Evolutionary conservation across 92 coral and sea anemone genomes (phyloP).

Genomic region (Heteractis magnifica): DNA sequence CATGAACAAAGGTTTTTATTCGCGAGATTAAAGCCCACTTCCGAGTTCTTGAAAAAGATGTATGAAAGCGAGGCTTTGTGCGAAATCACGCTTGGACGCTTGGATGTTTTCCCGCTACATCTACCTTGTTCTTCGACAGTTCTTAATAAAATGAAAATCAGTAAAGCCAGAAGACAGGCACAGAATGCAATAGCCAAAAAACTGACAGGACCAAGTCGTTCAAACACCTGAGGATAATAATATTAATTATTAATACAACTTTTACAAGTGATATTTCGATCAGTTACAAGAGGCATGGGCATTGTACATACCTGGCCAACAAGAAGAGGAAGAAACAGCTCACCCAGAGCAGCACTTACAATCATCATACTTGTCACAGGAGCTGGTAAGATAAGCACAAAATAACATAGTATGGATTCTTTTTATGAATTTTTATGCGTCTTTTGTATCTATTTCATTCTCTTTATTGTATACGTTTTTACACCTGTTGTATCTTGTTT

Average conservation of each 20-base stretch:
- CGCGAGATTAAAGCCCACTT: too few relatives aligned
- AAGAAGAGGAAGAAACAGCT: constrained; percentile 75
- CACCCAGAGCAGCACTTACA: constrained; percentile 94
- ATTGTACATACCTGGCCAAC: constrained; percentile 74
- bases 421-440: too few relatives aligned
- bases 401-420: neutral
- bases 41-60: too few relatives aligned
- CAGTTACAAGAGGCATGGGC: too few relatives aligned
- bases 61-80: too few relatives aligned
- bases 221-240: constrained; percentile 67
- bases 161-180: constrained; percentile 82
- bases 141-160: constrained; percentile 79
- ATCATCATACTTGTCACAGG: constrained; percentile 98
- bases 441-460: too few relatives aligned
- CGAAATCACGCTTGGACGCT: too few relatives aligned
- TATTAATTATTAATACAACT: neutral
- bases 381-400: constrained; percentile 40
- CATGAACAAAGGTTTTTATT: too few relatives aligned
- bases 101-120: too few relatives aligned
- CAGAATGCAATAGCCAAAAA: constrained; percentile 90
- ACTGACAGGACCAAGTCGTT: constrained; percentile 92
- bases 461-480: too few relatives aligned
- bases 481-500: too few relatives aligned
- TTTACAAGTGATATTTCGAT: neutral
- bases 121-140: constrained; percentile 76